Conservation (phyloP, 1,140 invertebrate genomes). For the Metopolophium dirhodum region DNA sequence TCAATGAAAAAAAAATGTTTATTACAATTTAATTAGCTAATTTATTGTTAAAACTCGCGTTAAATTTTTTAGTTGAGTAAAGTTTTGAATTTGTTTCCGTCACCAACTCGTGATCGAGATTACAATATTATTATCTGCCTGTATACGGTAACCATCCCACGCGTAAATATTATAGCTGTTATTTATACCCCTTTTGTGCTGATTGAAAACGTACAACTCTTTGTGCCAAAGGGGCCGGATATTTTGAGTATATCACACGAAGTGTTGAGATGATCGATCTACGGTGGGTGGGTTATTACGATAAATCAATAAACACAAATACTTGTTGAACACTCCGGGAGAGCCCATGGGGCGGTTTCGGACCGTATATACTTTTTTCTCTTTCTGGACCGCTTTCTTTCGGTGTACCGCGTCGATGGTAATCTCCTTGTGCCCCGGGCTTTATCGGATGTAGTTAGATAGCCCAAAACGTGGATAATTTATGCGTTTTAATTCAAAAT, state of each 20-base stretch:
- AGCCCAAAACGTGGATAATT: not conserved
- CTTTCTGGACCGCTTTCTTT: constrained; percentile 25
- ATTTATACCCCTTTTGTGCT: constrained; percentile 19
- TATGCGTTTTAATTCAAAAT: constrained; percentile 21
- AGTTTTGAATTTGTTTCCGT: not conserved
- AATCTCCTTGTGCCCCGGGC: not conserved
- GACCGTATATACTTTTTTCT: not conserved
- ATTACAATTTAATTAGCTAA: not conserved
- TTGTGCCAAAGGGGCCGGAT: constrained; percentile 40
- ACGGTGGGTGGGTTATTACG: constrained; percentile 38
- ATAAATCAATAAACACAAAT: constrained; percentile 53
- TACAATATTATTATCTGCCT: not conserved
- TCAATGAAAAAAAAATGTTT: not conserved
- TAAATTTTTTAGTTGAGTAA: not conserved
- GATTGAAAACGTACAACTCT: constrained; percentile 40
- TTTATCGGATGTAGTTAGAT: not conserved
- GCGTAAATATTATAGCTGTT: not conserved
- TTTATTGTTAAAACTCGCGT: not conserved
- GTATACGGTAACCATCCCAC: constrained; percentile 9
- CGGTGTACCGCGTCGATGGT: not conserved
- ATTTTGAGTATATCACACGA: constrained; percentile 40
- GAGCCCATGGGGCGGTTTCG: constrained; percentile 43
- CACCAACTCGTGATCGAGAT: not conserved
- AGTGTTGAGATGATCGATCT: constrained; percentile 53
- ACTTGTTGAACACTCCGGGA: constrained; percentile 45